Evolutionary conservation across 2,113 vertebrate genomes (phyloP), one percentile per base, ranked within the genome.

Genomic region (Catharus fuscescens): DNA sequence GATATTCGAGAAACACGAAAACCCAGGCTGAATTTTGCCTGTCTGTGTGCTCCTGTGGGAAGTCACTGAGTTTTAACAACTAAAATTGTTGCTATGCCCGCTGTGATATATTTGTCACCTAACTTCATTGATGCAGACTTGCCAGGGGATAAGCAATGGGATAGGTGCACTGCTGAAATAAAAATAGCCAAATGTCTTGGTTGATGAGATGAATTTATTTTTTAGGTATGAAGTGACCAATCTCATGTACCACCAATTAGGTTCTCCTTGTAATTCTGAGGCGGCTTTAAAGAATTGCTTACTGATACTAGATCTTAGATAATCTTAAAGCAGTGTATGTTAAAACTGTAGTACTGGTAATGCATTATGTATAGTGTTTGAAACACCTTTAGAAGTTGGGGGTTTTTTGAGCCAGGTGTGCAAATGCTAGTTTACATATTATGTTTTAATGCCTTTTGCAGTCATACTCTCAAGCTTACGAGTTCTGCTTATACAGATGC

Each of bases 61-160:
- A 36, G 47, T 28, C 0, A 3, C 70, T 45, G 4, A 1, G 21
- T 18, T 81, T 44, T 56, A 77, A 17, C 28, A 31, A 16, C 29
- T 59, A 5, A 6, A 6, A 17, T 12, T 44, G 54, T 50, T 87
- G 42, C 16, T 36, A 2, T 6, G 25, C 2, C 36, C 6, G 1
- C 17, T 78, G 38, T 18, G 4, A 3, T 53, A 0, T 14, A 3
- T 31, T 14, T 57, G 50, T 20, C 5, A 0, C 18, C 0, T 24
- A 52, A 64, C 3, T 56, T 25, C 3, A 6, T 29, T 29, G 29
- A 45, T 40, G 17, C 12, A 18, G 26, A 4, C 18, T 47, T 40
- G 14, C 36, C 21, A 15, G 32, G 3, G 3, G 4, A 24, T 52
- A 57, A 60, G 3, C 26, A 69, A 1, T 6, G 11, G 17, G 8